Conservation (phyloP, 2,888 invertebrate species). For the Trichopoda pennipes region DNA sequence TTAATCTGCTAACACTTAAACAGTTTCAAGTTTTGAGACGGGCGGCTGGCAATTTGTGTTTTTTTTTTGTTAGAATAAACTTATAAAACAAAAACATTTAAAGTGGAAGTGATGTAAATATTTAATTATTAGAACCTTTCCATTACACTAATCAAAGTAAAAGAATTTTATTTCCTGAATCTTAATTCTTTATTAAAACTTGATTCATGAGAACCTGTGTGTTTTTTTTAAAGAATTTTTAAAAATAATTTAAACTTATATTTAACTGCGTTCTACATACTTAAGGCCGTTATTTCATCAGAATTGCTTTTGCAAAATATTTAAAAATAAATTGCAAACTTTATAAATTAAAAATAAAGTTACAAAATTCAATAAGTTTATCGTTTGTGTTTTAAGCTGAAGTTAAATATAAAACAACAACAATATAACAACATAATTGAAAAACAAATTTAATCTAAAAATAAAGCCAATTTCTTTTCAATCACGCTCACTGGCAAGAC, state of each 20-base stretch:
- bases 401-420: neutral
- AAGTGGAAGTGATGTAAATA: conserved; percentile 22
- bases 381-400: neutral
- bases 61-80: neutral
- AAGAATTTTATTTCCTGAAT: conserved; percentile 3
- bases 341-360: neutral
- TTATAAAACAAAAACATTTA: too few relatives aligned
- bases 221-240: too few relatives aligned
- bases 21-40: conserved; percentile 16
- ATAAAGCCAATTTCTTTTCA: too few relatives aligned
- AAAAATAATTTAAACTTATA: neutral
- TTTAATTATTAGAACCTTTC: conserved; percentile 8
- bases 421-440: neutral
- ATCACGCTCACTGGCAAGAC: too few relatives aligned
- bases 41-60: neutral
- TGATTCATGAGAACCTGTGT: conserved; percentile 15
- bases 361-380: neutral
- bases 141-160: conserved; percentile 43
- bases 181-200: conserved; percentile 15
- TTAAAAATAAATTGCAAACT: neutral
- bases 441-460: neutral
- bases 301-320: neutral
- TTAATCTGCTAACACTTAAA: neutral
- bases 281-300: too few relatives aligned
- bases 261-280: too few relatives aligned